These are phyloP conservation scores for Smittia aterrima DNA, from an alignment of 2,888 invertebrate genomes.

Conservation along the genomic window DNA sequence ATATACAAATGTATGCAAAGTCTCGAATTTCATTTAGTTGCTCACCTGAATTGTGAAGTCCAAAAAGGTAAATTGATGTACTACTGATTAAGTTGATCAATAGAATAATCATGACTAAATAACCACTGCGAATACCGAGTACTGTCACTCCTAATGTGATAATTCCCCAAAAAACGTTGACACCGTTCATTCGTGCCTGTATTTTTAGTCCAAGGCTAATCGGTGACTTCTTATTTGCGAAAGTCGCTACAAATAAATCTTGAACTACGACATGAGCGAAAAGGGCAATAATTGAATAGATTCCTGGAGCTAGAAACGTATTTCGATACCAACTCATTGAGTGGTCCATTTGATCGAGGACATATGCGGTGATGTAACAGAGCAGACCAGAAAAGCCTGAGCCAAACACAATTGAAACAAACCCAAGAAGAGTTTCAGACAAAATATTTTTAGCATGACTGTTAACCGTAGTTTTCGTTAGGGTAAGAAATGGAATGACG, in stretches of 20 bases:
- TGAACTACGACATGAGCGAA: not conserved
- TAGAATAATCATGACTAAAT: conserved; percentile 44
- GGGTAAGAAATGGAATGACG: conserved; percentile 47
- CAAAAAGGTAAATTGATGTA: conserved; percentile 45
- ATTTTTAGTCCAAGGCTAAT: conserved; percentile 48
- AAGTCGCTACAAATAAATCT: not conserved
- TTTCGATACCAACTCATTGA: conserved; percentile 48
- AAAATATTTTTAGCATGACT: conserved; percentile 10
- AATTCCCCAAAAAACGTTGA: conserved; percentile 48
- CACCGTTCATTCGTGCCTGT: conserved; percentile 48
- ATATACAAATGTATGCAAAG: too few species aligned
- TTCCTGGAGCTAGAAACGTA: conserved; percentile 16
- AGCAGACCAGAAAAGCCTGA: conserved; percentile 39
- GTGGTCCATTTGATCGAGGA: conserved; percentile 47
- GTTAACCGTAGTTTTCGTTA: conserved; percentile 46
- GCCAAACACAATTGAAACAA: conserved; percentile 46
- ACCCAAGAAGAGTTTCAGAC: conserved; percentile 46
- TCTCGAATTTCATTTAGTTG: conserved; percentile 1
- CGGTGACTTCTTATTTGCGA: conserved; percentile 45
- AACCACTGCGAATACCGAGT: conserved; percentile 47
- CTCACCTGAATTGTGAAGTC: conserved; percentile 48
- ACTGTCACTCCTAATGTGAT: conserved; percentile 47
- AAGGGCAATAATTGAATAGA: conserved; percentile 22
- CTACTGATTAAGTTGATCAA: too few species aligned
- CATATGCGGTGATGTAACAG: conserved; percentile 47